A percentile compares a stretch with the other conserved stretches of the same genome.
These are phyloP conservation scores for Scaptomyza parva DNA, from an alignment of 2,888 invertebrate genomes.

Conservation along the genomic window DNA sequence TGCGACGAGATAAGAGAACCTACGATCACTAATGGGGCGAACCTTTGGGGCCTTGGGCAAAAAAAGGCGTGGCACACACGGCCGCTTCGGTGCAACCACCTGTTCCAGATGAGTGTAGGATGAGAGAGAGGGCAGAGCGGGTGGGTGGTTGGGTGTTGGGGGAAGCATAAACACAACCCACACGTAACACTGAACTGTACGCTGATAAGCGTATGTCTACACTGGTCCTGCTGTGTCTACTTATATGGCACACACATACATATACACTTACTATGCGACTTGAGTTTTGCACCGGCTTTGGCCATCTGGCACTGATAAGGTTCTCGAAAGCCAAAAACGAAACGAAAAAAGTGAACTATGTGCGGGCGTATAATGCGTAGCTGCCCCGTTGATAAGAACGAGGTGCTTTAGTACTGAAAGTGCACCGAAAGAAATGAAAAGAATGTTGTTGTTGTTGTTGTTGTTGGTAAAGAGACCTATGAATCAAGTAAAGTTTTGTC, in stretches of 20 bases:
- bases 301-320: slow-evolving; percentile 72
- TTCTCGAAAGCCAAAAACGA: neutral
- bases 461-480: slow-evolving; percentile 9
- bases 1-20: slow-evolving; percentile 62
- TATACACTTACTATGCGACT: neutral
- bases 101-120: slow-evolving; percentile 48
- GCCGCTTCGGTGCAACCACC: slow-evolving; percentile 77
- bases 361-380: slow-evolving; percentile 68
- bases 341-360: neutral
- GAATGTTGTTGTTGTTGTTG: no score
- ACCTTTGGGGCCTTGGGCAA: slow-evolving; percentile 59
- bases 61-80: slow-evolving; percentile 12
- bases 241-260: neutral
- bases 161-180: slow-evolving; percentile 18
- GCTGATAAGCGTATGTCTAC: slow-evolving; percentile 14
- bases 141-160: neutral
- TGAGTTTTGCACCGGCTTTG: slow-evolving; percentile 46
- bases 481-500: slow-evolving; percentile 52
- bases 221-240: slow-evolving; percentile 3
- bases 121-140: neutral
- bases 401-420: slow-evolving; percentile 42
- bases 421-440: slow-evolving; percentile 45
- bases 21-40: slow-evolving; percentile 68
- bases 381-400: slow-evolving; percentile 50
- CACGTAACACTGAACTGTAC: neutral